A percentile compares a stretch with the other conserved stretches of the same genome.
Evolutionary conservation across 2,888 invertebrate genomes (phyloP).

Genomic region (Metopia argyrocephala): DNA sequence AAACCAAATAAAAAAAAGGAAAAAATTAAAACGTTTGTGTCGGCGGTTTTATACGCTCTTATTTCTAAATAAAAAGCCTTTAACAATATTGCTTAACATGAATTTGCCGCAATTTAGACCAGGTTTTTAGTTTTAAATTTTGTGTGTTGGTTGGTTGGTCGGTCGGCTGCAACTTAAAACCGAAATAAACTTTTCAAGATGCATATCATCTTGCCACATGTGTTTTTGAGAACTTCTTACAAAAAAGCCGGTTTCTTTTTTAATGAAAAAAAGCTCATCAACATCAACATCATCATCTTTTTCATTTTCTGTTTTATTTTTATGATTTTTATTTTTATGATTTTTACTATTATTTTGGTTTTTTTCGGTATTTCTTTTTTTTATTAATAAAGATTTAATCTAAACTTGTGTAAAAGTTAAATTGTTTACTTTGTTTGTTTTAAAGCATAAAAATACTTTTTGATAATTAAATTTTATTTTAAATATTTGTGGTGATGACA

Average conservation of each 20-base stretch:
- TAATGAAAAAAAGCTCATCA: constrained; percentile 36
- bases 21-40: constrained; percentile 40
- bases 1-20: background rate
- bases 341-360: background rate
- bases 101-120: constrained; percentile 36
- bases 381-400: constrained; percentile 47
- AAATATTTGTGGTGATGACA: constrained; percentile 54
- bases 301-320: constrained; percentile 17
- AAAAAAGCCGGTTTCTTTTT: constrained; percentile 55
- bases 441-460: constrained; percentile 63
- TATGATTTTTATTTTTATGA: constrained; percentile 9
- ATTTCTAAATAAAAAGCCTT: constrained; percentile 43
- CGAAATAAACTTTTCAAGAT: constrained; percentile 36
- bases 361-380: background rate
- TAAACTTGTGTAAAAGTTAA: constrained; percentile 19
- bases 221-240: constrained; percentile 52
- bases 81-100: constrained; percentile 49
- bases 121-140: constrained; percentile 15
- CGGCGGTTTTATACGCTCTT: constrained; percentile 46
- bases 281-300: constrained; percentile 10
- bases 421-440: background rate
- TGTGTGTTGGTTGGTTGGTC: constrained; percentile 1
- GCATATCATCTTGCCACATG: constrained; percentile 59
- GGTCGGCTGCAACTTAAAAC: constrained; percentile 44
- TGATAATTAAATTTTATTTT: constrained; percentile 58